Evolutionary conservation across 2,797 vertebrate species (phyloP), one percentile per base, ranked within the genome.

Genomic region (Paedocypris micromegethes): DNA sequence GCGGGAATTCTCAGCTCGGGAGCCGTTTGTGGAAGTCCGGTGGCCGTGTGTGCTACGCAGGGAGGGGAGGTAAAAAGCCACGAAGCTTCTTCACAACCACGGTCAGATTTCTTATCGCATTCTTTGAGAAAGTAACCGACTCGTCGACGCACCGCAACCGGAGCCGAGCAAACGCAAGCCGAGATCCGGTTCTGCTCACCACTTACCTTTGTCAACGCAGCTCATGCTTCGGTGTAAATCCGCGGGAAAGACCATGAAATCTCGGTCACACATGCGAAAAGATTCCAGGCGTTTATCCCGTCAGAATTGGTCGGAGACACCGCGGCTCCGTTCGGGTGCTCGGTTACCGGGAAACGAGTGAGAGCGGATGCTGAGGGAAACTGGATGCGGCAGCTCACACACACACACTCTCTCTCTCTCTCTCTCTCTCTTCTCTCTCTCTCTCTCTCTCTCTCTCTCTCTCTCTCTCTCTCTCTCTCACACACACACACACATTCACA

Each of bases 341-440:
- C 65, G 59, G 75, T 67, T 67, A 73, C 71, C 6, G 66, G 70
- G 74, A 44, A 45, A 59, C 64, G 75, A 61, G 52, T 59, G 48
- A 64, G 64, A 68, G 59, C 54, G 60, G 67, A 52, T 49, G 57
- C 51, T 50, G 42, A 58, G 58, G n/a, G 47, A 64, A 50, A 73
- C 58, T 58, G 65, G 46, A 68, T 57, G 65, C 71, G 54, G 65
- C 53, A 43, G 52, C 37, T 58, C 70, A 44, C 45, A 41, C 41
- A 62, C 58, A 40, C 59, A 58, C 51, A 1, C 23, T 23, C 23
- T 23, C 23, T 23, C 23, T 23, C 23, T 23, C 23, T 23, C 23
- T 23, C 23, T 23, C 23, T 23, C 23, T 23, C 23, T 23, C 23
- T n/a, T 23, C 23, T 23, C 23, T 23, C 23, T 23, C 23, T 23